Percentiles rank a stretch among this genome's conserved stretches.
Evolutionary conservation across 1,140 invertebrate genomes (phyloP).

Genomic region (Caenorhabditis briggsae): DNA sequence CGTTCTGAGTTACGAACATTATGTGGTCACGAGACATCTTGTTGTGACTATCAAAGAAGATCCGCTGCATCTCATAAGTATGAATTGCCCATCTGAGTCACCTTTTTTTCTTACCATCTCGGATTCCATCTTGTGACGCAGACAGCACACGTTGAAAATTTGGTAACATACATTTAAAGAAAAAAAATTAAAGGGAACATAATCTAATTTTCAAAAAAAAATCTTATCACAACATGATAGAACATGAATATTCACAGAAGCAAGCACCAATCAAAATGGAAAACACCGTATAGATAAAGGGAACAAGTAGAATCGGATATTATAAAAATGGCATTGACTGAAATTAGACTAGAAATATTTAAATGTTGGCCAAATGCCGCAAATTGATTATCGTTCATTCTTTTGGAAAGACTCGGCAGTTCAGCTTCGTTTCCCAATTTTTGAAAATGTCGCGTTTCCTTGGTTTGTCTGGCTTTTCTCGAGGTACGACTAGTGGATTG

Average conservation of each 20-base stretch:
- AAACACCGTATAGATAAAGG: conserved; percentile 2
- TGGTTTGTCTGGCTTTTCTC: conserved; percentile 6
- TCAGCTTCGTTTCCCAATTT: conserved; percentile 31
- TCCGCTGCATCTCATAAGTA: not conserved
- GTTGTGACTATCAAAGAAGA: not conserved
- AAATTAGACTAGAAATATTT: not conserved
- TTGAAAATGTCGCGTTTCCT: not conserved
- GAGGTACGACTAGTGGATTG: not conserved
- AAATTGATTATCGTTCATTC: not conserved
- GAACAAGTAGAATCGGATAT: not conserved
- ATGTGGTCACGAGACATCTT: not conserved
- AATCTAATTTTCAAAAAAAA: not conserved
- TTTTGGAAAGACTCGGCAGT: conserved; percentile 26
- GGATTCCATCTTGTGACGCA: not conserved
- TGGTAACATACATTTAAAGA: not conserved
- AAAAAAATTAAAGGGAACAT: not conserved
- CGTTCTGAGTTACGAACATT: not conserved
- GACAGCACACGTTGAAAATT: not conserved
- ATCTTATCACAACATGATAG: not conserved
- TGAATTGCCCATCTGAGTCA: not conserved
- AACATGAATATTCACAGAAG: too few species aligned
- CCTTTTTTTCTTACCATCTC: not conserved
- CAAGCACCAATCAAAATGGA: conserved; percentile 1
- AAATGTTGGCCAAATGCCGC: not conserved
- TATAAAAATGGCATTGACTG: not conserved